Conservation (phyloP, 2,888 invertebrate genomes). For the Horisme vitalbata region DNA sequence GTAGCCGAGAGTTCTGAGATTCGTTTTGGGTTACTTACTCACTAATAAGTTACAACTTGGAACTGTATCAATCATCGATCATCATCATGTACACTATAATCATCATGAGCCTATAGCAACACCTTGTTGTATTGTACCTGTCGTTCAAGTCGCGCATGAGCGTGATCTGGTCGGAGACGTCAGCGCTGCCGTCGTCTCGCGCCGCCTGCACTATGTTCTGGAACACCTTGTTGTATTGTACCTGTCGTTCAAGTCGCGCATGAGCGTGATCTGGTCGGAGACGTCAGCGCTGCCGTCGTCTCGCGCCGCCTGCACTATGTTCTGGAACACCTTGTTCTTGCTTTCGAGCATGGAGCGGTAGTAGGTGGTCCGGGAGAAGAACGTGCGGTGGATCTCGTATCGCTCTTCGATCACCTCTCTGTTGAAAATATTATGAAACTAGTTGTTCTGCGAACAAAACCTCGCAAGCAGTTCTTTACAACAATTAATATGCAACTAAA, state of each 20-base stretch:
- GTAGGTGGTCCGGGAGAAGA: constrained; percentile 94
- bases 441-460: neutral
- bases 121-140: constrained; percentile 67
- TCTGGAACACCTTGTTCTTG: constrained; percentile 96
- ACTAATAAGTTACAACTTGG: too few species aligned
- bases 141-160: constrained; percentile 92
- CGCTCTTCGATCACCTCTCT: constrained; percentile 89
- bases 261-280: constrained; percentile 86
- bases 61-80: too few species aligned
- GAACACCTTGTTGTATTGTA: constrained; percentile 34
- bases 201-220: constrained; percentile 92
- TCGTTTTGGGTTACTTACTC: too few species aligned
- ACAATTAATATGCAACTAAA: too few species aligned
- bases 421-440: constrained; percentile 45
- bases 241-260: constrained; percentile 92
- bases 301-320: constrained; percentile 90
- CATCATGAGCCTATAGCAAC: too few species aligned
- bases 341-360: constrained; percentile 97
- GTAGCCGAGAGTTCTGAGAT: too few species aligned
- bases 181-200: constrained; percentile 88
- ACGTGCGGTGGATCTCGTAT: constrained; percentile 90
- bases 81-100: too few species aligned
- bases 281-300: constrained; percentile 89
- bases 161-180: constrained; percentile 86
- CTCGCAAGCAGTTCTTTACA: too few species aligned